Evolutionary conservation across 2,113 vertebrate genomes (phyloP).

Genomic region (Corythaeola cristata): DNA sequence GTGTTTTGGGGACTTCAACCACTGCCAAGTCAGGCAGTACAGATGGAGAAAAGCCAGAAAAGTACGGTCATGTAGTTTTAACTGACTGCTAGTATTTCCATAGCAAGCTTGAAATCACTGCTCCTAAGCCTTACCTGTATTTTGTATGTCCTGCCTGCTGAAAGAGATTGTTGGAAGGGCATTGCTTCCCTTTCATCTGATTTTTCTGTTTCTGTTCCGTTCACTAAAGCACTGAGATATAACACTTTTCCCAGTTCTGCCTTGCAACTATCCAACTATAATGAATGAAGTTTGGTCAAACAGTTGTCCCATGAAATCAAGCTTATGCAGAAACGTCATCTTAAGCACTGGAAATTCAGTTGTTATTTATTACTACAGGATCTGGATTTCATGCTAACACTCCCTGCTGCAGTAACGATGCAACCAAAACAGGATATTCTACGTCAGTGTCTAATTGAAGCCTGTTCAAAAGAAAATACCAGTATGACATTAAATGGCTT

Average conservation of each 20-base stretch:
- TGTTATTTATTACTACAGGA: neutral
- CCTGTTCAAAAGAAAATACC: constrained; percentile 6
- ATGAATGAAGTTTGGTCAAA: neutral
- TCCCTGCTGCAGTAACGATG: neutral
- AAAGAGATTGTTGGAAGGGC: neutral
- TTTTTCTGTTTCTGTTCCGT: neutral
- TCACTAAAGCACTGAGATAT: neutral
- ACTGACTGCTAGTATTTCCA: neutral
- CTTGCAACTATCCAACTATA: neutral
- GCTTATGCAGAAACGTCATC: neutral
- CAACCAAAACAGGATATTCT: constrained; percentile 19
- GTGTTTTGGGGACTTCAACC: neutral
- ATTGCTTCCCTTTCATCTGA: neutral
- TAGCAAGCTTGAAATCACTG: neutral
- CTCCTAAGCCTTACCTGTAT: neutral
- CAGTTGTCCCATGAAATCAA: neutral
- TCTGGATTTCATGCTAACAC: neutral
- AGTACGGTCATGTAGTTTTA: neutral
- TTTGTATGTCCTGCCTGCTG: neutral
- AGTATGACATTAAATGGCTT: constrained; percentile 9
- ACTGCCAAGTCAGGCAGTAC: constrained; percentile 24
- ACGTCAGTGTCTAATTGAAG: constrained; percentile 44
- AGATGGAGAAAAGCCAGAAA: neutral
- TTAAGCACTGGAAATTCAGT: neutral
- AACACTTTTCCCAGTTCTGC: neutral